Percentiles rank a stretch among this genome's conserved stretches.
Evolutionary conservation across 2,113 vertebrate genomes (phyloP).

Genomic region (Burhinus bistriatus): DNA sequence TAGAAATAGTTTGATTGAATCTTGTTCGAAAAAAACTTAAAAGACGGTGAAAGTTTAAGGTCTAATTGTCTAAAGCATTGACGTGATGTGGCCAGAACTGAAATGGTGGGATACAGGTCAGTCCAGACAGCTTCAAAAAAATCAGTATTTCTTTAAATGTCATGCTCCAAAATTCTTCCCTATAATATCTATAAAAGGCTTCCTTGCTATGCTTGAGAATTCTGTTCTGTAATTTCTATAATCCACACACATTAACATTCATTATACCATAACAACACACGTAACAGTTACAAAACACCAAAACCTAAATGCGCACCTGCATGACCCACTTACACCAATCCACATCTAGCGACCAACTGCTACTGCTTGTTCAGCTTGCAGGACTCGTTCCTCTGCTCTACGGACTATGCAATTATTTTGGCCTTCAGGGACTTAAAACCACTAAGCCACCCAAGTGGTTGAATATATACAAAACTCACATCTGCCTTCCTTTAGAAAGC

Average conservation of each 20-base stretch:
- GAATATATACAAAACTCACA: constrained; percentile 1
- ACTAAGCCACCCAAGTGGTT: constrained; percentile 51
- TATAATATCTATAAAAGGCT: neutral
- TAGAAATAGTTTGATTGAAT: neutral
- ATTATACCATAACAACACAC: neutral
- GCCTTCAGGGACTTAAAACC: constrained; percentile 37
- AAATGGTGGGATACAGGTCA: neutral
- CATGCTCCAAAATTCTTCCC: neutral
- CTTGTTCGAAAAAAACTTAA: neutral
- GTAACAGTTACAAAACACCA: neutral
- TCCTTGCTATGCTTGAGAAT: neutral
- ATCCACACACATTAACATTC: neutral
- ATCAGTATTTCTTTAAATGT: neutral
- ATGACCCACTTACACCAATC: neutral
- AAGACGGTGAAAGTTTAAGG: neutral
- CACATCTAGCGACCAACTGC: neutral
- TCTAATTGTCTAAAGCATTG: neutral
- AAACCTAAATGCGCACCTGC: neutral
- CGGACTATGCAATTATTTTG: neutral
- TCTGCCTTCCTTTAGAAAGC: constrained; percentile 28
- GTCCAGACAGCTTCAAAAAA: neutral
- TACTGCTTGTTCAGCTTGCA: neutral
- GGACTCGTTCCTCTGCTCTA: neutral
- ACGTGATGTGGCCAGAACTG: neutral
- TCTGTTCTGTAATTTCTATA: constrained; percentile 31